These are phyloP conservation scores for Tapera naevia DNA, from an alignment of 2,797 vertebrate genomes.

Conservation along the genomic window DNA sequence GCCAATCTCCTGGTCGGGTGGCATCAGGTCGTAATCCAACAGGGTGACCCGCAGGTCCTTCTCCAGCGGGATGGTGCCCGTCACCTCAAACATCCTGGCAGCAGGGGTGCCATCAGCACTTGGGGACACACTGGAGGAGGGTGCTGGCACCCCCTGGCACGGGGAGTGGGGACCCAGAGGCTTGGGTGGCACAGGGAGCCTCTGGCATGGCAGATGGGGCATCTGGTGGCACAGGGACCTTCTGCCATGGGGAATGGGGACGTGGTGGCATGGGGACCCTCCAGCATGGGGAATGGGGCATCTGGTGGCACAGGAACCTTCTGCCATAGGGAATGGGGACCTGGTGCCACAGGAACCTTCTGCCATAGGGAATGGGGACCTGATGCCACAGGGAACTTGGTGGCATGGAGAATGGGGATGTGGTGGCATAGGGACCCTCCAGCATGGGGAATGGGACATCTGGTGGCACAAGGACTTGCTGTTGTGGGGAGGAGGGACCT, in stretches of 20 bases:
- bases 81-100: constrained; percentile 73
- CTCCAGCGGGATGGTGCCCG: constrained; percentile 71
- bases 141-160: rapidly evolving
- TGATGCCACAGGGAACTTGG: background rate
- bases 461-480: too few relatives aligned
- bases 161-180: rapidly evolving
- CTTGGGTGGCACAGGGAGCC: too few relatives aligned
- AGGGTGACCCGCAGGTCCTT: constrained; percentile 75
- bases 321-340: too few relatives aligned
- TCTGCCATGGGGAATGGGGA: background rate
- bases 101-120: background rate
- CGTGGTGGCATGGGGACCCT: background rate
- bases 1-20: constrained; percentile 72
- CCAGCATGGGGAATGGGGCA: too few relatives aligned
- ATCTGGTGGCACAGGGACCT: background rate
- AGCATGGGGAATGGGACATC: background rate
- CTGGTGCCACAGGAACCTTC: background rate
- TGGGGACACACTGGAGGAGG: rapidly evolving
- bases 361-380: background rate
- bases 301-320: too few relatives aligned
- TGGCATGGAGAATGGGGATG: too few relatives aligned
- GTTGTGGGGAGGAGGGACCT: too few relatives aligned
- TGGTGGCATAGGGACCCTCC: background rate
- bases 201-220: too few relatives aligned
- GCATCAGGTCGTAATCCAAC: constrained; percentile 71